These are phyloP conservation scores for Heliconius hortense DNA, from an alignment of 2,888 invertebrate species.

Conservation along the genomic window DNA sequence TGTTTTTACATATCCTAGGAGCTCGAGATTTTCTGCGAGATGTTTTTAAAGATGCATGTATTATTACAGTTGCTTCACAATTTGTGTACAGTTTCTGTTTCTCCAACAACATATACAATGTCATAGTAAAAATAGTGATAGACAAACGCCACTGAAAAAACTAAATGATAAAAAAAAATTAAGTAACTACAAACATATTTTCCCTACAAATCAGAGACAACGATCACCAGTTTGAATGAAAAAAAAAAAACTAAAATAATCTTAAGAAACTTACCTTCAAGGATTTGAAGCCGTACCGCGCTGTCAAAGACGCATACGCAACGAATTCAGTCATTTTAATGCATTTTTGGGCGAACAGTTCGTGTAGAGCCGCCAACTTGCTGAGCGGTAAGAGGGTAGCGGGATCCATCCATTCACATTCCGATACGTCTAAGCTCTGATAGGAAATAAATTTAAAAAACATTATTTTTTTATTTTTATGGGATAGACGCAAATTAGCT, in stretches of 20 bases:
- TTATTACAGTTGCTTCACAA: too few species aligned
- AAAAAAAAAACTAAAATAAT: neutral
- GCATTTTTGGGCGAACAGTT: constrained; percentile 85
- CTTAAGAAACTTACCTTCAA: constrained; percentile 71
- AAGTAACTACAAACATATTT: too few species aligned
- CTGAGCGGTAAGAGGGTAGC: constrained; percentile 87
- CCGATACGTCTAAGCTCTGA: constrained; percentile 86
- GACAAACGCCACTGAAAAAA: too few species aligned
- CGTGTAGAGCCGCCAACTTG: constrained; percentile 84
- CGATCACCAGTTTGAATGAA: neutral
- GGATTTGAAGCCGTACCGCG: constrained; percentile 85
- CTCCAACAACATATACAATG: too few species aligned
- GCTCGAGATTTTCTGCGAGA: too few species aligned
- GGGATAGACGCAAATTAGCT: neutral
- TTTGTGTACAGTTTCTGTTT: too few species aligned
- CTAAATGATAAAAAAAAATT: too few species aligned
- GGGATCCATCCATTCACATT: constrained; percentile 88
- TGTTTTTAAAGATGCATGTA: too few species aligned
- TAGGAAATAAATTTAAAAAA: constrained; percentile 38
- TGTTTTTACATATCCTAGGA: too few species aligned
- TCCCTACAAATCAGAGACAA: too few species aligned
- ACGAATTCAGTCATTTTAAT: constrained; percentile 85
- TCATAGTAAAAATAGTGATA: too few species aligned
- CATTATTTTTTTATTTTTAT: neutral
- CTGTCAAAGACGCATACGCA: constrained; percentile 88